Percentiles rank a stretch among this genome's conserved stretches.
Conservation (phyloP, 2,888 invertebrate genomes). For the Prenolepis imparis region DNA sequence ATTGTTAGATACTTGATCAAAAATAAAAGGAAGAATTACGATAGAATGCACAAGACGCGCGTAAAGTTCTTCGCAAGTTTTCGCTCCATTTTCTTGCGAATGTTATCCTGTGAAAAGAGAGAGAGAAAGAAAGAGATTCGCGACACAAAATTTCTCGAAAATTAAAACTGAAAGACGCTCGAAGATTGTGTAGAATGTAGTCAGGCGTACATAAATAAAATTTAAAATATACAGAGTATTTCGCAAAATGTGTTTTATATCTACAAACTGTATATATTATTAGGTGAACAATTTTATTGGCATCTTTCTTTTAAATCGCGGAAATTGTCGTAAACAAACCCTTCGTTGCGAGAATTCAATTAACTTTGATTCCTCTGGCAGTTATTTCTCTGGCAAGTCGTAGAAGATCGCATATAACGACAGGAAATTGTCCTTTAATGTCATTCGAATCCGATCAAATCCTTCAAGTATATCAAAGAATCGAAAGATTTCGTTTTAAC, state of each 20-base stretch:
- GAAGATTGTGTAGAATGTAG: neutral
- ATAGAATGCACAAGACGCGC: neutral
- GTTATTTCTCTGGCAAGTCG: slow-evolving; percentile 46
- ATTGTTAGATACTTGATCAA: slow-evolving; percentile 25
- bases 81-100: neutral
- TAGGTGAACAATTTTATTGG: neutral
- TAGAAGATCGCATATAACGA: slow-evolving; percentile 21
- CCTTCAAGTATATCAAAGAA: slow-evolving; percentile 11
- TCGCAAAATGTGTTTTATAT: slow-evolving; percentile 6
- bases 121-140: neutral
- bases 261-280: neutral
- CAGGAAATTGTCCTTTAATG: slow-evolving; percentile 53
- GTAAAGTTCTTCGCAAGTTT: neutral
- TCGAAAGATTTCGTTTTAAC: neutral
- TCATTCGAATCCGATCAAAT: slow-evolving; percentile 55
- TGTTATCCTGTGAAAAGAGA: neutral
- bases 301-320: slow-evolving; percentile 18
- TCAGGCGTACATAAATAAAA: neutral
- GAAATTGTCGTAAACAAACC: neutral
- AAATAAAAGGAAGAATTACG: slow-evolving; percentile 8
- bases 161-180: neutral
- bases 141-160: slow-evolving; percentile 3
- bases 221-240: neutral
- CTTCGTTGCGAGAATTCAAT: slow-evolving; percentile 35
- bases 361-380: slow-evolving; percentile 11